Conservation (phyloP, 2,113 vertebrate species). For the Hemicordylus capensis region DNA sequence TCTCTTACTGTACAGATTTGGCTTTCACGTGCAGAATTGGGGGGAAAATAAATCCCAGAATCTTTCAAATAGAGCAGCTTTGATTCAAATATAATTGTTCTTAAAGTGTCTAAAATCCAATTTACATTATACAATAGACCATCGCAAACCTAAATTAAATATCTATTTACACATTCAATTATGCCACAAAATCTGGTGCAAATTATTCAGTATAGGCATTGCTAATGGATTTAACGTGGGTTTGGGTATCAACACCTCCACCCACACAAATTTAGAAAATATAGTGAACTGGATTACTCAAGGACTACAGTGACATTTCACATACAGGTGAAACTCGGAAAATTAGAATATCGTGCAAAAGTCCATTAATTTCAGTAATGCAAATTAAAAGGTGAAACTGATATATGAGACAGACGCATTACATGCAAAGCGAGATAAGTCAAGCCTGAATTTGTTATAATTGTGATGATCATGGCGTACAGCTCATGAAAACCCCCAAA, state of each 20-base stretch:
- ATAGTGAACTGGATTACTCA: not conserved
- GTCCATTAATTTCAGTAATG: too few species aligned
- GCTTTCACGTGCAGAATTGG: slow-evolving; percentile 8
- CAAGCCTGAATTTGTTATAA: too few species aligned
- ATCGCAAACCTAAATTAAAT: slow-evolving; percentile 22
- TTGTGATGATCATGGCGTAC: too few species aligned
- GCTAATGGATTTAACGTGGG: not conserved
- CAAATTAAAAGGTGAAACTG: too few species aligned
- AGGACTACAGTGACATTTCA: not conserved
- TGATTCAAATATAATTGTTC: slow-evolving; percentile 2
- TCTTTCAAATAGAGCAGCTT: slow-evolving; percentile 11
- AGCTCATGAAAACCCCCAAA: too few species aligned
- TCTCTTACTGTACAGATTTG: slow-evolving; percentile 7
- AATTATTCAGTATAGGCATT: not conserved
- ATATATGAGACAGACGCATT: too few species aligned
- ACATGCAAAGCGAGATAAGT: too few species aligned
- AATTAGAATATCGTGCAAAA: too few species aligned
- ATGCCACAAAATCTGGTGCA: not conserved
- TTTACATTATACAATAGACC: slow-evolving; percentile 10
- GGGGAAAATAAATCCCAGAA: too few species aligned
- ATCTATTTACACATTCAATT: slow-evolving; percentile 30
- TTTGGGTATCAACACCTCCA: not conserved
- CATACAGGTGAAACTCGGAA: too few species aligned
- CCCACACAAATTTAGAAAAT: not conserved
- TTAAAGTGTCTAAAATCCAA: slow-evolving; percentile 7